Conservation (phyloP, 2,888 invertebrate species). For the Metallyticus violacea region DNA sequence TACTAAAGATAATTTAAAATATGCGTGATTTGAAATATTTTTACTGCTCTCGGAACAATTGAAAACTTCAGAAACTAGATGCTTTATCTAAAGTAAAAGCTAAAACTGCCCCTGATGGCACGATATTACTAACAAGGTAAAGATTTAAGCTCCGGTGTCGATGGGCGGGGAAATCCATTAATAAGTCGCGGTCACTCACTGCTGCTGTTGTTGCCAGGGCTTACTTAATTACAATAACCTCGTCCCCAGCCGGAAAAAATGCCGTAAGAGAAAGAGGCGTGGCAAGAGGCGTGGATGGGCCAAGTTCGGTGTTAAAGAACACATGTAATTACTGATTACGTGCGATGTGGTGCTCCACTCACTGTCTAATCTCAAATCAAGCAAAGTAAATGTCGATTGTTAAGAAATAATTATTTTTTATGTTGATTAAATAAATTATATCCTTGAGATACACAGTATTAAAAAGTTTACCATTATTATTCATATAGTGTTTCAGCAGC, state of each 20-base stretch:
- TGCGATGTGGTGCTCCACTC: background rate
- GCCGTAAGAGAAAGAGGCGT: background rate
- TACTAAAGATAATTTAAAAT: too few relatives aligned
- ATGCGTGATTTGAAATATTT: too few relatives aligned
- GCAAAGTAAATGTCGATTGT: too few relatives aligned
- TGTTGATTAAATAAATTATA: too few relatives aligned
- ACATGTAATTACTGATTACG: background rate
- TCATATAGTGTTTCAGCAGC: too few relatives aligned
- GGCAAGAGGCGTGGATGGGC: background rate
- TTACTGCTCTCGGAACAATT: too few relatives aligned
- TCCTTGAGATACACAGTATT: too few relatives aligned
- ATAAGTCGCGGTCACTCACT: background rate
- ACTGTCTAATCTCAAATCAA: background rate
- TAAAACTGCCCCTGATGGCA: too few relatives aligned
- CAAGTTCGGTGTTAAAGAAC: background rate
- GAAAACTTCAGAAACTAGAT: too few relatives aligned
- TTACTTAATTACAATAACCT: background rate
- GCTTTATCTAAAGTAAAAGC: background rate
- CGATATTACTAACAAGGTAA: background rate
- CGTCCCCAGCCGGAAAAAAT: background rate
- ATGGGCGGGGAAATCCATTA: conserved; percentile 1
- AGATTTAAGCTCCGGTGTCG: background rate
- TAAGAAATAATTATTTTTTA: too few relatives aligned
- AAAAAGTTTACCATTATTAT: too few relatives aligned
- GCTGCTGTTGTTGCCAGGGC: background rate